A percentile compares a stretch with the other conserved stretches of the same genome.
Conservation (phyloP, 64 coral and sea anemone genomes). For the Acropora yongei region DNA sequence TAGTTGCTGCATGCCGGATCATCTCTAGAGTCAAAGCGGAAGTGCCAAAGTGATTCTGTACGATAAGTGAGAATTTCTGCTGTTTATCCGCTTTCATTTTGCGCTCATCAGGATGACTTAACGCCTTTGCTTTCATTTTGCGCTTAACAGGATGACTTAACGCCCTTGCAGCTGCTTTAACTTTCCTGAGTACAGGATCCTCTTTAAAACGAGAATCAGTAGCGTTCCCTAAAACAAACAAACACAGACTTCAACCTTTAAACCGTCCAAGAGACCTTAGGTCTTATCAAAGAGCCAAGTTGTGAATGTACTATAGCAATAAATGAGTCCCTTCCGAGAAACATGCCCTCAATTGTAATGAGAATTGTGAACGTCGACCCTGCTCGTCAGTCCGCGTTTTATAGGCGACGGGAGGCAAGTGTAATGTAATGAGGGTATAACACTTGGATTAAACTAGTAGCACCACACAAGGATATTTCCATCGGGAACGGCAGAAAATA, state of each 20-base stretch:
- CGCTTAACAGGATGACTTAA: conserved; percentile 40
- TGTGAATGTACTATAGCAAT: no score
- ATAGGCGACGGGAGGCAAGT: no score
- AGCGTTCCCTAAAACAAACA: conserved; percentile 27
- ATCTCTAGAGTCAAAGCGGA: conserved; percentile 55
- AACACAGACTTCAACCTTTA: not conserved
- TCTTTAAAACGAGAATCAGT: conserved; percentile 37
- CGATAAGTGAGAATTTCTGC: conserved; percentile 40
- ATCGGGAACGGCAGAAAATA: no score
- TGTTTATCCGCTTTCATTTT: conserved; percentile 59
- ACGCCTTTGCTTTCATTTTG: conserved; percentile 71
- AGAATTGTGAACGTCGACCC: no score
- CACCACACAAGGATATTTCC: no score
- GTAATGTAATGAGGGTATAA: no score
- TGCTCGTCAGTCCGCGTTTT: no score
- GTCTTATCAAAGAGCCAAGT: no score
- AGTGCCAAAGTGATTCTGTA: conserved; percentile 49
- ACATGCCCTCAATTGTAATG: no score
- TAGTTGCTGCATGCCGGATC: conserved; percentile 32
- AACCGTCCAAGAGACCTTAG: no score
- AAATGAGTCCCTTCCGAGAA: no score
- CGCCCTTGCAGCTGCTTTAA: conserved; percentile 81
- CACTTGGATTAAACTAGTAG: no score
- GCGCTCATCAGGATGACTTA: conserved; percentile 35
- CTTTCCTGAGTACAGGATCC: conserved; percentile 71